Evolutionary conservation across 2,113 vertebrate genomes (phyloP).

Genomic region (Prionailurus viverrinus): DNA sequence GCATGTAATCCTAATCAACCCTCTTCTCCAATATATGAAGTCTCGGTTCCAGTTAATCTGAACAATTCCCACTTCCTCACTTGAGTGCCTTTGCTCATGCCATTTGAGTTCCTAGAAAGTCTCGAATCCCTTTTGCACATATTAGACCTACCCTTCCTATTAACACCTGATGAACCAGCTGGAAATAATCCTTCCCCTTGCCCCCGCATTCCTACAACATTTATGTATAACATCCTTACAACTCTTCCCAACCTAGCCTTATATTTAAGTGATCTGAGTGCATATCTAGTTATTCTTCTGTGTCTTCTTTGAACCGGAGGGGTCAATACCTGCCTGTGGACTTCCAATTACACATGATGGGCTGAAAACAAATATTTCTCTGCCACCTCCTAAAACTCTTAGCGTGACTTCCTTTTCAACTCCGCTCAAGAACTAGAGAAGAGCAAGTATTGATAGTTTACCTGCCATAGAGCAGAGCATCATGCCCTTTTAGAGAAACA

Average conservation of each 20-base stretch:
- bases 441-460: background rate
- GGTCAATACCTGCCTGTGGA: background rate
- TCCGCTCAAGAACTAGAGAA: constrained; percentile 4
- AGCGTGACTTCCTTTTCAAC: constrained; percentile 1
- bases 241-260: background rate
- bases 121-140: background rate
- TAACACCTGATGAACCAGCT: background rate
- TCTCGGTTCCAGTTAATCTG: background rate
- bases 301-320: background rate
- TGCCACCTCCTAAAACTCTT: background rate
- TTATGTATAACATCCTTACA: background rate
- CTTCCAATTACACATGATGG: background rate
- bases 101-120: background rate
- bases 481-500: background rate
- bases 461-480: background rate
- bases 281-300: background rate
- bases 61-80: background rate
- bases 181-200: background rate
- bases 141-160: background rate
- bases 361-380: constrained; percentile 31
- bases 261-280: background rate
- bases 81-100: background rate
- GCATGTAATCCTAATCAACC: background rate
- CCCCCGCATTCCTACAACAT: background rate
- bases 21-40: background rate